phyloP scores from a whole-genome alignment of 2,888 invertebrate genomes.

The Eutolmus rufibarbis region DNA sequence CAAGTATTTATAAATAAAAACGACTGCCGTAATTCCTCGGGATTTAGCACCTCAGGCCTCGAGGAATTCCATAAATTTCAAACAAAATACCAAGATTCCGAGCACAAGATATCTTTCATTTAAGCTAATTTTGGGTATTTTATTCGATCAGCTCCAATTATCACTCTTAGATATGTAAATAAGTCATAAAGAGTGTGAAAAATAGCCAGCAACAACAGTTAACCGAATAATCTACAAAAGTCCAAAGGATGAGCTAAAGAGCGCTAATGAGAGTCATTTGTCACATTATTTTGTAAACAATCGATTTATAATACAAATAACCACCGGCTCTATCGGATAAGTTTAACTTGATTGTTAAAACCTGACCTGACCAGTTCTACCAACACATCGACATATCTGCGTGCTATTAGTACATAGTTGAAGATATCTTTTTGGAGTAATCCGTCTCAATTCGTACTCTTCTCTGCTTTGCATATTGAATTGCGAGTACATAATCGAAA shows the following conservation, averaged over 20 bases:
- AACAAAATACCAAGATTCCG: background rate
- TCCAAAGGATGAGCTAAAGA: background rate
- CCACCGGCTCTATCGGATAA: background rate
- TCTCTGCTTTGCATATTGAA: background rate
- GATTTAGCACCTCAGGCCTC: background rate
- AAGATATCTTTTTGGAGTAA: background rate
- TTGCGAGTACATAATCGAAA: background rate
- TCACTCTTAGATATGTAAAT: constrained; percentile 25
- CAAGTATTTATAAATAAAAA: background rate
- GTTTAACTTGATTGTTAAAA: background rate
- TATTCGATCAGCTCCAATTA: constrained; percentile 19
- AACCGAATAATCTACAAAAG: background rate
- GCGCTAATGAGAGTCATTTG: constrained; percentile 14
- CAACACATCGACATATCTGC: background rate
- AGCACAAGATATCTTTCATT: constrained; percentile 7
- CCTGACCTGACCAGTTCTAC: background rate
- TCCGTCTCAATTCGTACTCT: background rate
- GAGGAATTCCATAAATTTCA: background rate
- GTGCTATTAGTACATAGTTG: background rate
- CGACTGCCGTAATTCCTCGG: background rate
- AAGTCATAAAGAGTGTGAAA: constrained; percentile 11
- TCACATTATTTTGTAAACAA: constrained; percentile 33
- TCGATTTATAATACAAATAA: constrained; percentile 13
- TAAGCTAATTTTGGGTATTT: constrained; percentile 12
- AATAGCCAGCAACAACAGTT: background rate